Base-by-base conservation (phyloP, 2,888 invertebrate species). In the Hipparchia semele region DNA sequence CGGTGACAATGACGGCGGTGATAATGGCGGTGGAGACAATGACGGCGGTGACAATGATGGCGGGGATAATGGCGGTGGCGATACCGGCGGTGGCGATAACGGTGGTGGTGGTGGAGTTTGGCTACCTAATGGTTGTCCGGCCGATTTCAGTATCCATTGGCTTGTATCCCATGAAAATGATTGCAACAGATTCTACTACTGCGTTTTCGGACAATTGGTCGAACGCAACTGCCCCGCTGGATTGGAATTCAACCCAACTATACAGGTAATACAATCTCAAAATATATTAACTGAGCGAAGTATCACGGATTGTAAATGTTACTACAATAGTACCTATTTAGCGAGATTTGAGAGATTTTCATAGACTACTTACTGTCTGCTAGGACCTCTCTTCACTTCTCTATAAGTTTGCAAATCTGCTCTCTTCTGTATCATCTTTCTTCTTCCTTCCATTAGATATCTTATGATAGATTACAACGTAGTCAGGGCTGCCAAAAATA, bases 121-220 rank as follows among this genome's bases (percentile, higher is more conserved):
- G 69, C 33, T 64, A 8, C 70, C 73, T 7, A 75, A 75, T 23
- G 73, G 75, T 1, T 75, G 75, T n/a, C 76, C 76, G 10, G 71
- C 73, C 23, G 75, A 76, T 56, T 71, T 74, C 39, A 73, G 69
- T 12, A 60, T 78, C 54, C 76, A 80, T 71, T 69, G 76, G 61
- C 70, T 77, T 58, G 69, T 78, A 33, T 75, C 87, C 0, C 89
- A 91, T 68, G 84, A 82, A 0, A 81, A 76, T 0, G 87, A 89
- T 61, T 91, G 92, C 65, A 86, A 87, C 73, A 90, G 89, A 66
- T 92, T 81, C 85, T 90, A 89, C 73, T 80, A 83, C 12, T 90
- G 90, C 73, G 82, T 80, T 13, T 80, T 84, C 68, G 90, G 90
- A 0, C 49, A 75, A 0, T 82, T 79, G 65, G 78, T 86, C 0